Percentiles rank a stretch among this genome's conserved stretches.
Evolutionary conservation across 2,888 invertebrate genomes (phyloP).

Genomic region (Pseudococcus longispinus): DNA sequence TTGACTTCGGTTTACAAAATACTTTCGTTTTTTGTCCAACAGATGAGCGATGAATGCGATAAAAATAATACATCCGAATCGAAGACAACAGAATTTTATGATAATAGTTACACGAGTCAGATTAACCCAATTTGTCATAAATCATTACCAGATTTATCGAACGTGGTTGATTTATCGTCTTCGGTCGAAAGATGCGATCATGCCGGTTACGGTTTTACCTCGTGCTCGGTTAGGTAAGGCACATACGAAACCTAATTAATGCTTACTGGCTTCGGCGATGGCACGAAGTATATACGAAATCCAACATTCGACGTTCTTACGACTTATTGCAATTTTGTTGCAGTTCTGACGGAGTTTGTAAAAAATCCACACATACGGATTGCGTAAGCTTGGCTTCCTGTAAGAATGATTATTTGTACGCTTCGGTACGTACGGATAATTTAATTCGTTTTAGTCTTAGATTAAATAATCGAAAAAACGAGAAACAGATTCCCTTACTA

Average conservation of each 20-base stretch:
- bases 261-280: neutral
- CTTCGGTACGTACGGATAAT: conserved; percentile 34
- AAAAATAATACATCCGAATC: neutral
- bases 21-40: neutral
- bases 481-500: neutral
- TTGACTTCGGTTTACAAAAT: neutral
- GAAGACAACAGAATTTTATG: neutral
- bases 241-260: neutral
- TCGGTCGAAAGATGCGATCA: neutral
- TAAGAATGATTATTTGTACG: conserved; percentile 44
- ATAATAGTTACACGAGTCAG: neutral
- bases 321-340: neutral
- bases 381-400: conserved; percentile 47
- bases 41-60: neutral
- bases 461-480: neutral
- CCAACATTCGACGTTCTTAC: neutral
- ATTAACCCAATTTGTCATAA: conserved; percentile 70
- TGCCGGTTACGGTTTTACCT: neutral
- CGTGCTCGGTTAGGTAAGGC: conserved; percentile 33
- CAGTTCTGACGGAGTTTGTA: conserved; percentile 48
- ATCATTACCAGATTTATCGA: conserved; percentile 77
- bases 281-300: neutral
- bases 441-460: neutral
- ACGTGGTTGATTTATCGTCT: conserved; percentile 33
- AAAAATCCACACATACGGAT: conserved; percentile 37